Conservation (phyloP, 2,113 vertebrate genomes). For the Odocoileus virginianus region DNA sequence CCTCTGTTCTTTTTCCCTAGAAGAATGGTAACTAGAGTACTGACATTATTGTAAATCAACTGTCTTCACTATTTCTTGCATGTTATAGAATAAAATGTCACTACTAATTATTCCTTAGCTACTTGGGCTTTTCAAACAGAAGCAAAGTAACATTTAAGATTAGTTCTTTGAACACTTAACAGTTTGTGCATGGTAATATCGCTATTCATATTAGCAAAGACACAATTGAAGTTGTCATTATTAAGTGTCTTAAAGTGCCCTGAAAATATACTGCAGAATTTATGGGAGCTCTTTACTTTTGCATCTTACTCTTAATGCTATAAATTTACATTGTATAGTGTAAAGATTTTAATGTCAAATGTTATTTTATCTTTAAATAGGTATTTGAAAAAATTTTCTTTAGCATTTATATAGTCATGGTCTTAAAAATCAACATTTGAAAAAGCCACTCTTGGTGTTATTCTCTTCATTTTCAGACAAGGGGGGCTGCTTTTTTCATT, state of each 20-base stretch:
- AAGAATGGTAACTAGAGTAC: background rate
- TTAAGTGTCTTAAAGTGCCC: background rate
- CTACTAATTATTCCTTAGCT: conserved; percentile 22
- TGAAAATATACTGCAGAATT: conserved; percentile 11
- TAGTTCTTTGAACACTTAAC: background rate
- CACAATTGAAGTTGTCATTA: background rate
- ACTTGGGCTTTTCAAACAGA: conserved; percentile 17
- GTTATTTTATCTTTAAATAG: conserved; percentile 28
- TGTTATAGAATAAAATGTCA: background rate
- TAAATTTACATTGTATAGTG: background rate
- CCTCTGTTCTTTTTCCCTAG: background rate
- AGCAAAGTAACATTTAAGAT: background rate
- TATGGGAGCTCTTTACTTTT: background rate
- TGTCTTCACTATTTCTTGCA: background rate
- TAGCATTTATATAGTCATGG: background rate
- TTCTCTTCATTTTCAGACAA: conserved; percentile 84
- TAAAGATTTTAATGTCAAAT: background rate
- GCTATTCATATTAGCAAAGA: background rate
- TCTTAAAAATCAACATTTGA: conserved; percentile 16
- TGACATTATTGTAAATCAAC: background rate
- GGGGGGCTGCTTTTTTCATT: conserved; percentile 96
- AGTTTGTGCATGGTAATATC: background rate
- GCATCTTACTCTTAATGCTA: background rate
- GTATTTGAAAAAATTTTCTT: background rate
- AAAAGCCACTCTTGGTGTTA: background rate